Base-by-base conservation (phyloP, 2,888 invertebrate species). In the Drosophila neoperkinsi region DNA sequence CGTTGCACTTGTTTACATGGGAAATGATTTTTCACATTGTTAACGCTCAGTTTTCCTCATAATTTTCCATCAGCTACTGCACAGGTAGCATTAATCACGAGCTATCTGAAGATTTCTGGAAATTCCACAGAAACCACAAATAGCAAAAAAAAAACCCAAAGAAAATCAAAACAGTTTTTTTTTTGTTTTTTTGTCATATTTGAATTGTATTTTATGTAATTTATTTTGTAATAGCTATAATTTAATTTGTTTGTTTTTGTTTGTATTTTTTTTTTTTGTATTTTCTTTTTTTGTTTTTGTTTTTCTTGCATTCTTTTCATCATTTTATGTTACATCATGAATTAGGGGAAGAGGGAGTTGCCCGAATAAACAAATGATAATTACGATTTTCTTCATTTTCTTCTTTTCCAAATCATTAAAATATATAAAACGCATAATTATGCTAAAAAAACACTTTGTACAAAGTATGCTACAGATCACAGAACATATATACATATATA, bases 401-500 rank as follows among this genome's bases (percentile, higher is more conserved):
- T 25, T 63, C 59, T 57, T 36, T 53, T 67, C 65, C 43, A 71
- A 81, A 81, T 82, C 71, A 76, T 82, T 82, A 79, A 77, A 71
- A 18, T 55, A 55, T 78, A 82, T 76, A 81, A 81, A 83, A 69
- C 81, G 89, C 83, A 85, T 87, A 88, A 89, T 90, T 91, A 89
- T 90, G 91, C 90, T 92, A 84, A 83, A 80, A 83, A 91, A 84
- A 91, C 92, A 92, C 91, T 92, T 92, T 92, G 91, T 93, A 92
- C 92, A 92, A 92, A 92, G 92, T 92, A 92, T 93, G 90, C 93
- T 93, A 93, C 92, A 91, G 92, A 93, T 93, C 93, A 93, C 93
- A 93, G 93, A 93, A 93, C 91, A 92, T 91, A 90, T 91, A 83
- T 85, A 78, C 81, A 77, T 82, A 62, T 87, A 78, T 82, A 77